Evolutionary conservation across 2,113 vertebrate species (phyloP).

Genomic region (Paraplagusia blochii): DNA sequence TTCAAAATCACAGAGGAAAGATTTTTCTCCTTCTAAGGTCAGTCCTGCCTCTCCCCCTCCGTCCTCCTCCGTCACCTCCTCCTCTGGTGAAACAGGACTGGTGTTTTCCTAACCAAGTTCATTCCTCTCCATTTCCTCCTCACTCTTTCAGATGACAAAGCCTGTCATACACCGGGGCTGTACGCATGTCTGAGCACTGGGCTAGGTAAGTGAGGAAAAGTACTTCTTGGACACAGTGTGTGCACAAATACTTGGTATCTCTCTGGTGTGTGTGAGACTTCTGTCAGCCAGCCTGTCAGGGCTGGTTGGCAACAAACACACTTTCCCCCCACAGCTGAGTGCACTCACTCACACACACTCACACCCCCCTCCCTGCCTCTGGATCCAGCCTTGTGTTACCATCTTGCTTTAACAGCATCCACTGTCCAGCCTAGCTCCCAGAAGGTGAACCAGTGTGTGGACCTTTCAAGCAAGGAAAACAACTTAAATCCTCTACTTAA

Average conservation of each 20-base stretch:
- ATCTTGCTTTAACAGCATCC: constrained; percentile 54
- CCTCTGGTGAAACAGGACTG: constrained; percentile 49
- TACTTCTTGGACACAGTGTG: background rate
- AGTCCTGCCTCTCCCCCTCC: constrained; percentile 28
- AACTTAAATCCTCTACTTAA: constrained; percentile 42
- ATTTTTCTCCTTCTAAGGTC: constrained; percentile 66
- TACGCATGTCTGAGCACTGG: constrained; percentile 23
- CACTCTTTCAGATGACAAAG: constrained; percentile 50
- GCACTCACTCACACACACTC: background rate
- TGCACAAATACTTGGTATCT: constrained; percentile 8
- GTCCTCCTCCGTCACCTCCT: constrained; percentile 38
- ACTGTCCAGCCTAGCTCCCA: constrained; percentile 38
- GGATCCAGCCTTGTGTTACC: constrained; percentile 56
- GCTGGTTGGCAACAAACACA: constrained; percentile 53
- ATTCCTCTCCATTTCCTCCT: constrained; percentile 60
- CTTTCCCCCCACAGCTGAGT: constrained; percentile 29
- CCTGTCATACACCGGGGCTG: constrained; percentile 40
- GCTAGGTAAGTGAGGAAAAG: constrained; percentile 26
- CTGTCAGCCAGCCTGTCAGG: constrained; percentile 41
- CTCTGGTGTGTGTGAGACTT: constrained; percentile 33
- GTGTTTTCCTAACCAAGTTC: constrained; percentile 76
- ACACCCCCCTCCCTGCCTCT: constrained; percentile 1
- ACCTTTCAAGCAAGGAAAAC: constrained; percentile 39
- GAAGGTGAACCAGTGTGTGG: constrained; percentile 47
- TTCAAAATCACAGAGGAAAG: constrained; percentile 36